Base-by-base conservation (phyloP, 2,888 invertebrate genomes). In the Andrena bucephala region DNA sequence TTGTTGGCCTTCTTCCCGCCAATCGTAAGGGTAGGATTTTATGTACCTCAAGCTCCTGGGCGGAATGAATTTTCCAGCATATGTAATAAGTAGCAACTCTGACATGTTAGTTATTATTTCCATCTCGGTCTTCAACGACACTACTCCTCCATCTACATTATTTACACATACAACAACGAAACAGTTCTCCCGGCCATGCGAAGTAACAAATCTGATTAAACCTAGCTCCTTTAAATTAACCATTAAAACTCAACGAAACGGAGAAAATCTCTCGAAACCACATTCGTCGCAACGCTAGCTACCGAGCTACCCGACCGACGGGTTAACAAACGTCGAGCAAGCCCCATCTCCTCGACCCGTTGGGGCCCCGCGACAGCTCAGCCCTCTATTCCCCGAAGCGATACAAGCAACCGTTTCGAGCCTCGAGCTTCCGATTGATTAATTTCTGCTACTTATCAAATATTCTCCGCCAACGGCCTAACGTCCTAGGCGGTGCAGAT, bases 311-410 rank as follows among this genome's bases (percentile, higher is more conserved):
- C 62, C 20, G 33, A 70, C 20, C 52, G 59, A 48, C 59, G 24
- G 20, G 74, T 74, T 54, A 54, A 80, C 78, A 33, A 27, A 48
- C 71, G 60, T 62, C 20, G 27, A 67, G 29, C 52, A 31, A 27
- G 63, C 36, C 50, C 29, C 57, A 57, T 62, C 48, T 66, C 67
- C 67, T 66, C 62, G n/a, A 33, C 54, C 10, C 1, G 2, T 24
- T 24, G 5, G n/a, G 20, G 24, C 8, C 54, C 24, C 13, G 13
- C 3, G 13, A 4, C 13, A 42, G 13, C 13, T 42, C 42, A 42
- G 13, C 42, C 42, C 13, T 13, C 13, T 13, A 13, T 42, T 13
- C 42, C 13, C 3, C 42, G 13, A 42, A 13, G 13, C 42, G 13
- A 13, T 1, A 42, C 42, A 3, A 13, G 42, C 42, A 13, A 4